phyloP scores from a whole-genome alignment of 2,113 vertebrate genomes.

The Polypterus senegalus region DNA sequence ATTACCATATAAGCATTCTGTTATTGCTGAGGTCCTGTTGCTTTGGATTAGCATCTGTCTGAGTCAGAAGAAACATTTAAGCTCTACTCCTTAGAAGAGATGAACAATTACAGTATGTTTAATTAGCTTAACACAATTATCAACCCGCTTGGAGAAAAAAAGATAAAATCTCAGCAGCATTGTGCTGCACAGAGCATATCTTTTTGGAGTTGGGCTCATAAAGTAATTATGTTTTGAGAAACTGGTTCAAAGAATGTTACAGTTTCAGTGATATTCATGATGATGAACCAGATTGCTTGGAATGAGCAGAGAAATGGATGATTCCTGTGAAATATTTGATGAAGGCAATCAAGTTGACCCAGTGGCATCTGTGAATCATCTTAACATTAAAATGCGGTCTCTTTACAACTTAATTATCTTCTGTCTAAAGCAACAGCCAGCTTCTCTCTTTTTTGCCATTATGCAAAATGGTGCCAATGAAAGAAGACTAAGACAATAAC shows the following conservation, averaged over 20 bases:
- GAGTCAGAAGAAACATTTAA: no score
- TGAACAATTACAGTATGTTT: no score
- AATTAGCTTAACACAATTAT: background rate
- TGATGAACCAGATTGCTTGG: constrained; percentile 18
- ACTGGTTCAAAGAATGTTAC: constrained; percentile 8
- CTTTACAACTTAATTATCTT: constrained; percentile 3
- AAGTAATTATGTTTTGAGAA: constrained; percentile 22
- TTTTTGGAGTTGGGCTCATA: constrained; percentile 13
- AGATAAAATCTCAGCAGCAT: constrained; percentile 36
- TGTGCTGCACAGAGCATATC: constrained; percentile 25
- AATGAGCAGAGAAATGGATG: constrained; percentile 18
- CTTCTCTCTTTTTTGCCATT: constrained; percentile 6
- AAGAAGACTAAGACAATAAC: background rate
- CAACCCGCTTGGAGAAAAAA: background rate
- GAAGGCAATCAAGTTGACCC: constrained; percentile 15
- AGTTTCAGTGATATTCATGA: constrained; percentile 18
- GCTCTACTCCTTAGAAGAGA: no score
- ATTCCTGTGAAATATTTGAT: constrained; percentile 17
- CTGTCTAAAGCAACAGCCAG: no score
- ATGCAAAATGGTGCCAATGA: constrained; percentile 6
- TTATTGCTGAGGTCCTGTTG: no score
- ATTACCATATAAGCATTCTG: no score
- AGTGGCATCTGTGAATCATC: constrained; percentile 16
- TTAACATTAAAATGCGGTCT: constrained; percentile 13
- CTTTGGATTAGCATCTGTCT: no score